Conservation (phyloP, 2,888 invertebrate species). For the Furcula furcula region DNA sequence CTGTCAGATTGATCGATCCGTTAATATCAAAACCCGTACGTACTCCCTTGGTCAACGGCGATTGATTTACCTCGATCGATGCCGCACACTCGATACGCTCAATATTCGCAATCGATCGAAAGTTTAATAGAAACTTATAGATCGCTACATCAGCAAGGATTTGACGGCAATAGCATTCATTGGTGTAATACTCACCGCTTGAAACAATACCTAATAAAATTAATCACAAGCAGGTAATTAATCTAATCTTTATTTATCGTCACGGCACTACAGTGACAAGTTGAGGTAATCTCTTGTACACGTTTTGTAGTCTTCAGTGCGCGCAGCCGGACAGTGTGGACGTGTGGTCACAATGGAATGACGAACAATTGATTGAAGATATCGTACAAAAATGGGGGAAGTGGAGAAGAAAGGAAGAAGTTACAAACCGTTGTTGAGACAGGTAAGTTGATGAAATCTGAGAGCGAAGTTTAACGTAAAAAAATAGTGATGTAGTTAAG, state of each 20-base stretch:
- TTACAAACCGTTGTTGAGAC: slow-evolving; percentile 39
- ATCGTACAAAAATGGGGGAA: slow-evolving; percentile 32
- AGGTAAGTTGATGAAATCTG: too few species aligned
- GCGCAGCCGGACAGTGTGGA: slow-evolving; percentile 6
- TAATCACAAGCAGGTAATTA: slow-evolving; percentile 4
- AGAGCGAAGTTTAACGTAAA: too few species aligned
- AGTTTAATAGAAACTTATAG: too few species aligned
- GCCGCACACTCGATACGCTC: too few species aligned
- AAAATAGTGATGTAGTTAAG: too few species aligned
- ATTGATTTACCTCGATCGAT: too few species aligned
- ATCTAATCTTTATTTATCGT: slow-evolving; percentile 12
- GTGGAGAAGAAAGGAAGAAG: slow-evolving; percentile 13
- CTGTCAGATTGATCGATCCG: too few species aligned
- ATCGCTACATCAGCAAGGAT: too few species aligned
- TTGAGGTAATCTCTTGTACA: neutral
- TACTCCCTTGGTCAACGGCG: too few species aligned
- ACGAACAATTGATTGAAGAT: neutral
- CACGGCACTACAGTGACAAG: slow-evolving; percentile 9
- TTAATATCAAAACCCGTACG: too few species aligned
- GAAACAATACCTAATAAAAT: slow-evolving; percentile 2
- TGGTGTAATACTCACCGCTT: neutral
- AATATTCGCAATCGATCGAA: too few species aligned
- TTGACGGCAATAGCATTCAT: too few species aligned
- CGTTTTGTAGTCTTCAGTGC: slow-evolving; percentile 4
- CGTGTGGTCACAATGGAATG: slow-evolving; percentile 6